Conservation (phyloP, 2,888 invertebrate species). For the Yponomeuta plumbellus region DNA sequence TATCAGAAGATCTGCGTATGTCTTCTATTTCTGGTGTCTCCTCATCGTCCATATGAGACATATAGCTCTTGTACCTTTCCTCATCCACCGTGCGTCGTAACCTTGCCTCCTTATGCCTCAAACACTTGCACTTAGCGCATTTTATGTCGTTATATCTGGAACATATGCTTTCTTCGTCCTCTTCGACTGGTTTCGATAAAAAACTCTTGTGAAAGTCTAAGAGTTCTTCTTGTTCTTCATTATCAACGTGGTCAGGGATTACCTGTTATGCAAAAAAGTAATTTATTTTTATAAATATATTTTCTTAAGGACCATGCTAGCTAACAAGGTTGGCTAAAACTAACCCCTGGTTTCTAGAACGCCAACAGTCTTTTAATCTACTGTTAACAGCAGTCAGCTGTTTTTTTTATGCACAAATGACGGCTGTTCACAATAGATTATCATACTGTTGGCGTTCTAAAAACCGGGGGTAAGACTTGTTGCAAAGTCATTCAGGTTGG, state of each 20-base stretch:
- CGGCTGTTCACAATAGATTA: too few relatives aligned
- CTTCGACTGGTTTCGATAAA: not conserved
- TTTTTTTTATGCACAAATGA: too few relatives aligned
- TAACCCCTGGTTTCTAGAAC: too few relatives aligned
- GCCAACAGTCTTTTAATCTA: too few relatives aligned
- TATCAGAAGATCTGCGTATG: not conserved
- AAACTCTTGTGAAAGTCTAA: not conserved
- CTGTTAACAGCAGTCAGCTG: too few relatives aligned
- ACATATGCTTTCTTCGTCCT: not conserved
- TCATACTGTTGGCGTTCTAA: too few relatives aligned
- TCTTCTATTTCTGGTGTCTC: not conserved
- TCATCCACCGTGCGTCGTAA: not conserved
- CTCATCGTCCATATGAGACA: not conserved
- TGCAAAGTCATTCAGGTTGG: too few relatives aligned
- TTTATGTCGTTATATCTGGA: not conserved
- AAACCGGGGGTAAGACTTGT: too few relatives aligned
- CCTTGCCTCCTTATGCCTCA: not conserved
- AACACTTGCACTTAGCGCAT: not conserved
- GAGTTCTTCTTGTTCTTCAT: not conserved
- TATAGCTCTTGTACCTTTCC: not conserved
- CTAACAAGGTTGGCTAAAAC: too few relatives aligned
- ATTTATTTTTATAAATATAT: too few relatives aligned
- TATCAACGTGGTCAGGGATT: not conserved
- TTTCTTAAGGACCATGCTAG: too few relatives aligned
- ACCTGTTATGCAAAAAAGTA: not conserved